Percentiles rank a stretch among this genome's conserved stretches.
These are phyloP conservation scores for Chlamydotis undulata DNA, from an alignment of 2,113 vertebrate genomes.

Conservation along the genomic window DNA sequence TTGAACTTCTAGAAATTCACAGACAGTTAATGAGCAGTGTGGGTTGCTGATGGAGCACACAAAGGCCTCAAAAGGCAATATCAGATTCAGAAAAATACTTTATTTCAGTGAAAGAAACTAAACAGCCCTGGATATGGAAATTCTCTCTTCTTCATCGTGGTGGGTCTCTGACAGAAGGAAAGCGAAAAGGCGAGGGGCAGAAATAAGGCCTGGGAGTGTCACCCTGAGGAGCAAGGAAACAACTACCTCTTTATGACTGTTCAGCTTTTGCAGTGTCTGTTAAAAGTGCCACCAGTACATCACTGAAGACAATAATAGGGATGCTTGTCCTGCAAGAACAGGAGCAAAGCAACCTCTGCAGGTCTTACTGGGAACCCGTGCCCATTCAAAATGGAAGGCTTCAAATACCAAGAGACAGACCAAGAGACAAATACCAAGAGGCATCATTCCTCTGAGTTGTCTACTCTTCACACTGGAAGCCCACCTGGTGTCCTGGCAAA, in stretches of 20 bases:
- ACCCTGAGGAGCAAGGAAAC: neutral
- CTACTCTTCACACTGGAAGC: neutral
- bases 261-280: neutral
- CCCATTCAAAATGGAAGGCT: neutral
- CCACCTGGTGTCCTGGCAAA: neutral
- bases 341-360: neutral
- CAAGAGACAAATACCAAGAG: neutral
- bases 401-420: neutral
- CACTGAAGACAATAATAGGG: neutral
- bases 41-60: neutral
- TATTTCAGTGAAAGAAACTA: neutral
- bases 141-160: neutral
- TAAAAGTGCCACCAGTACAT: neutral
- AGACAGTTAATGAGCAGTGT: neutral
- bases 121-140: neutral
- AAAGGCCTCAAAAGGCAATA: neutral
- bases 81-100: neutral
- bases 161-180: neutral
- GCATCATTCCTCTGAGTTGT: neutral
- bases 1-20: slow-evolving; percentile 6
- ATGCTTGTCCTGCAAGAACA: neutral
- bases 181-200: neutral
- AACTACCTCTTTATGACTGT: neutral
- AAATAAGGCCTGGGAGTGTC: neutral
- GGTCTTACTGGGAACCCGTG: neutral